Base-by-base conservation (phyloP, 2,888 invertebrate species). In the Synanthedon vespiformis region DNA sequence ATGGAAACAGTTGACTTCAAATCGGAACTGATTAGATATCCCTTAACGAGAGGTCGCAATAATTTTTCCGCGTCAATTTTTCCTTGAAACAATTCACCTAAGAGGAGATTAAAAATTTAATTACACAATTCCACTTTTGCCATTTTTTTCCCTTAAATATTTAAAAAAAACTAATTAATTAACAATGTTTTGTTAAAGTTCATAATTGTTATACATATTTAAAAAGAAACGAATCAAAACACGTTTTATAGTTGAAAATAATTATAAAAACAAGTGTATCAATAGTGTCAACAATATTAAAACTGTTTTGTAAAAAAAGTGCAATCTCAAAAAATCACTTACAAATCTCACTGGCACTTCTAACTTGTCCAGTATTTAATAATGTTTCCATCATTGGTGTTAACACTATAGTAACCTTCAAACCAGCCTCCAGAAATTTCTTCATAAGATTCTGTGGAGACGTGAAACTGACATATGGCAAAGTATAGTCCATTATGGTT, bases 401-500 rank as follows among this genome's bases (percentile, higher is more conserved):
- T 2, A 89, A 60, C 2, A 84, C 74, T 0, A 67, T 66, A 5
- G 72, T 65, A 0, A 77, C 69, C 0, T 75, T 61, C 4, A 89
- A 61, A 0, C 88, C 89, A 0, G 74, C 60, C 14, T 81, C 77
- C n/a, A 69, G 61, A 53, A 91, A 80, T 65, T 88, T 89, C 68
- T 81, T 82, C 70, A 90, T 76, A 50, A 89, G 61, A 50, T 81
- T 75, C 65, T 83, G 76, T 1, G 88, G 81, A 12, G 89, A 81
- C 0, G 74, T 79, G 52, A 87, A 80, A 58, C 88, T 84, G 40
- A 89, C 86, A 57, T 82, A 79, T 0, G 91, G 91, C 3, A 92
- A 61, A 0, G 90, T 76, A 61, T 90, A 91, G 1, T 80, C 66
- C 34, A 77, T 66, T 50, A 92, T 67, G 0, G 92, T 92, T 10